Evolutionary conservation across 2,797 vertebrate genomes (phyloP).

Genomic region (Sorex maritimensis): DNA sequence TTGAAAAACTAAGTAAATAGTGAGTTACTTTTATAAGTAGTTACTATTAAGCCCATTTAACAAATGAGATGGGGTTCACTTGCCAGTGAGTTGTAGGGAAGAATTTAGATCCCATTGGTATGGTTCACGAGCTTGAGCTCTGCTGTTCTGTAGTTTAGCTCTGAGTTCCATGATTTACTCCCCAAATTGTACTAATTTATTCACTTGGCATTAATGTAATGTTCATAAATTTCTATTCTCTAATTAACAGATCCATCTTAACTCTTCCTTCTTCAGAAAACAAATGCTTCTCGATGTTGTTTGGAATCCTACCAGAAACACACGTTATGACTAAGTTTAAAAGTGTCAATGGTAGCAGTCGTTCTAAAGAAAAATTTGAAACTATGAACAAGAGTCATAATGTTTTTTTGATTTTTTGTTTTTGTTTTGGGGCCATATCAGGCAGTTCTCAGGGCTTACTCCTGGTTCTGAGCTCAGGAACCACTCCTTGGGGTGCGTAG

Average conservation of each 20-base stretch:
- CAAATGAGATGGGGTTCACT: background rate
- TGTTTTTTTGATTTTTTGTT: no score
- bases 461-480: no score
- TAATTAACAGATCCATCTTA: slow-evolving; percentile 6
- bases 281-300: background rate
- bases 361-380: slow-evolving; percentile 47
- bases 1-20: background rate
- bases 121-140: background rate
- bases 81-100: background rate
- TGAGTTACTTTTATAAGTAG: background rate
- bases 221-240: background rate
- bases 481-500: no score
- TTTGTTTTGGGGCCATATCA: no score
- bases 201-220: background rate
- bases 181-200: slow-evolving; percentile 1
- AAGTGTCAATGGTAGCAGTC: background rate
- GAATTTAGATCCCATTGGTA: background rate
- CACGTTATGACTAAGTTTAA: background rate
- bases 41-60: background rate
- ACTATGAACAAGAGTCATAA: slow-evolving; percentile 30
- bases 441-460: no score
- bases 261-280: slow-evolving; percentile 1
- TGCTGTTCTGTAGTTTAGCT: background rate
- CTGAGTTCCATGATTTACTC: background rate
- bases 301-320: background rate